Evolutionary conservation across 2,113 vertebrate species (phyloP), one percentile per base, ranked within the genome.

Genomic region (Cyrtonyx montezumae): DNA sequence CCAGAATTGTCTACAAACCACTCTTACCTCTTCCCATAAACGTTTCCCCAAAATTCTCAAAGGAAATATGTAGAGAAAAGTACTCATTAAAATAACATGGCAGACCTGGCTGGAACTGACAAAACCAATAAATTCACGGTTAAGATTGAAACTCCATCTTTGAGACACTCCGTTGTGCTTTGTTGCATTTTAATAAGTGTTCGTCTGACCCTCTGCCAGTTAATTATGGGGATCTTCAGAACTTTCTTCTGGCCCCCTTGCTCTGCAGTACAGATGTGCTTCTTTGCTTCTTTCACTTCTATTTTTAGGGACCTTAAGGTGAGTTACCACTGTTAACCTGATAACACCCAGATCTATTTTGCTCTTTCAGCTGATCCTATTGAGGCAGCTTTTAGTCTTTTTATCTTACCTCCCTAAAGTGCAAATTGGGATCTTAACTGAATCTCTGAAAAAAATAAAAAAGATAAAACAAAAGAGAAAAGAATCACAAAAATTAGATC

Each of bases 281-380:
- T 77, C 80, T 90, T 94, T 92, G 20, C 14, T 83, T 77, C 77
- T 90, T 94, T 92, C 49, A 40, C 81, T 75, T 93, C 87, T 85
- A 89, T 96, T 96, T 96, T 77, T 95, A 94, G 61, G 91, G 79
- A 92, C 89, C 73, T 87, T 87, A 61, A 73, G 76, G 90, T 93
- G 79, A 94, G 71, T 87, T 88, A 71, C 83, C 79, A 67, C 86
- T 96, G 71, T 94, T 97, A 96, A 94, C 93, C 94, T 93, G 83
- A 55, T 92, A 93, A 85, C 82, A 92, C 45, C 79, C 62, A 91
- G 76, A 97, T 95, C 89, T 93, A 86, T 84, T 95, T 94, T 93
- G 87, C 59, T 90, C 56, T 88, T 95, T 94, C 73, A 93, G 89
- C 70, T 85, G 93, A 91, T 86, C 76, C 45, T 86, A 78, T 62